Evolutionary conservation across 1,140 invertebrate species (phyloP).

Genomic region (Drosophila suzukii): DNA sequence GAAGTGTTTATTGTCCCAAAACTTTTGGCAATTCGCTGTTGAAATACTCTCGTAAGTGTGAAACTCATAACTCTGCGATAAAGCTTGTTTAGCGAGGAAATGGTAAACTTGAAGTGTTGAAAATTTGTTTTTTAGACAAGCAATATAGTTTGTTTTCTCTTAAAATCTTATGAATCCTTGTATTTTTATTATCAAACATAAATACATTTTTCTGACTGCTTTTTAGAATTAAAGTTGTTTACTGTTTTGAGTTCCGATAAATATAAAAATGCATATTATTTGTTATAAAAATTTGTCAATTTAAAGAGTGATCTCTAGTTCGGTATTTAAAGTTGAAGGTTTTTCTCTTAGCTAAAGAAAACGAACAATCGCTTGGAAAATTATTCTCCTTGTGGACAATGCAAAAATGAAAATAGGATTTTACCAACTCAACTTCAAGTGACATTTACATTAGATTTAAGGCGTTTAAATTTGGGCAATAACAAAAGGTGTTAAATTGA

Average conservation of each 20-base stretch:
- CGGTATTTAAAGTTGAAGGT: background rate
- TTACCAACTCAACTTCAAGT: background rate
- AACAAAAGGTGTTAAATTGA: background rate
- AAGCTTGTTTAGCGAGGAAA: background rate
- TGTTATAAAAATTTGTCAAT: too few species aligned
- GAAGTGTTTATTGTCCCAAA: constrained; percentile 49
- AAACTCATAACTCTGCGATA: background rate
- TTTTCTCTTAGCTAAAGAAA: background rate
- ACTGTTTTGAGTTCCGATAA: too few species aligned
- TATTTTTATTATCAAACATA: too few species aligned
- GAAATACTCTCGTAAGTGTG: constrained; percentile 17
- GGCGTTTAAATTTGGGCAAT: background rate
- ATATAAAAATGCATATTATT: too few species aligned
- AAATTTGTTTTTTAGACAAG: background rate
- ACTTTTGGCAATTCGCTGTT: constrained; percentile 32
- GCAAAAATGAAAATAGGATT: constrained; percentile 3
- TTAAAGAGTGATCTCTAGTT: background rate
- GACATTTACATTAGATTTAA: background rate
- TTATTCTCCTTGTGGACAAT: background rate
- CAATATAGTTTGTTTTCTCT: too few species aligned
- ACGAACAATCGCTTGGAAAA: background rate
- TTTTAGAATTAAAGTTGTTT: too few species aligned
- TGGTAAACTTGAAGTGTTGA: background rate
- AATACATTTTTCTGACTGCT: too few species aligned
- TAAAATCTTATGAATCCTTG: too few species aligned